Conservation (phyloP, 2,113 vertebrate genomes). For the Sylvilagus bachmani region DNA sequence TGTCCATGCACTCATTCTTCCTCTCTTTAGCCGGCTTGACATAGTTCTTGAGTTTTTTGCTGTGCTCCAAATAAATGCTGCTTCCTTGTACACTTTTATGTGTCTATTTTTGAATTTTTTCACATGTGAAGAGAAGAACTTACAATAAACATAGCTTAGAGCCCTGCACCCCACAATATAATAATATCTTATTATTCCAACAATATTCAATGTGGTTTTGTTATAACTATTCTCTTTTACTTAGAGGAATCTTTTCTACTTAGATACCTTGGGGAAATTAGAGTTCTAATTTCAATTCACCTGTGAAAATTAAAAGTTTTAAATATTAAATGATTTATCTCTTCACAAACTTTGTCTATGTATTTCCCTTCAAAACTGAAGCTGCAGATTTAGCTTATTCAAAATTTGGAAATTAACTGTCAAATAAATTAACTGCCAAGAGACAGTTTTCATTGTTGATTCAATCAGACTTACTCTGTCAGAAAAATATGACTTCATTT, state of each 20-base stretch:
- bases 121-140: no score
- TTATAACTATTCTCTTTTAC: background rate
- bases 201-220: background rate
- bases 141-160: no score
- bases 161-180: no score
- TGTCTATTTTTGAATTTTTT: no score
- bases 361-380: conserved; percentile 19
- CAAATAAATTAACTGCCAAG: conserved; percentile 53
- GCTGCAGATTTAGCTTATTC: conserved; percentile 23
- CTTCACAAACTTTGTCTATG: background rate
- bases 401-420: conserved; percentile 41
- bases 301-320: conserved; percentile 43
- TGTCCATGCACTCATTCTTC: no score
- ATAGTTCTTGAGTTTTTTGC: no score
- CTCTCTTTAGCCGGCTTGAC: no score
- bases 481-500: conserved; percentile 12
- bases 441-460: conserved; percentile 39
- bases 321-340: background rate
- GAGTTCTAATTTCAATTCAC: conserved; percentile 32
- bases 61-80: no score
- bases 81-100: no score
- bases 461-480: background rate
- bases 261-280: background rate
- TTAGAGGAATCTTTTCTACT: background rate
- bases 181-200: background rate